These are phyloP conservation scores for Salvelinus sp. DNA, from an alignment of 2,113 vertebrate genomes.

Conservation along the genomic window DNA sequence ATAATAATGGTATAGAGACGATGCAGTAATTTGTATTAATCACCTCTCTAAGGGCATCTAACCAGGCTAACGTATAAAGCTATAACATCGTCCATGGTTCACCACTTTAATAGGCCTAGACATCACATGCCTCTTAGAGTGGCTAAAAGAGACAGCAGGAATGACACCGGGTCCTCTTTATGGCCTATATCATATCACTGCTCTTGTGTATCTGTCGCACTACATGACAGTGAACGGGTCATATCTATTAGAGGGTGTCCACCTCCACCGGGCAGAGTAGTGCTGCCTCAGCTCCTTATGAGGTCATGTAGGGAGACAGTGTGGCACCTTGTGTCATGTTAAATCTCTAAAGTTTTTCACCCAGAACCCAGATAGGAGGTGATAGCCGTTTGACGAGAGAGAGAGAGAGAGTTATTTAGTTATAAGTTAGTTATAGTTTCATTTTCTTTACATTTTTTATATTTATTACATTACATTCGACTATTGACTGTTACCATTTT, in stretches of 20 bases:
- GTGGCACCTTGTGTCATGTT: constrained; percentile 32
- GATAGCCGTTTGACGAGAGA: constrained; percentile 45
- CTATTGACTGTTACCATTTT: no score
- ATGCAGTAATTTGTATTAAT: no score
- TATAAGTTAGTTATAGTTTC: no score
- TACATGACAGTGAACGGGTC: constrained; percentile 28
- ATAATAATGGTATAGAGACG: no score
- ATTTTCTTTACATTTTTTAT: no score
- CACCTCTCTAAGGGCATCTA: no score
- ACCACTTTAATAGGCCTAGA: no score
- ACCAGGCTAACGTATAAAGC: no score
- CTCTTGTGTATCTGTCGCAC: constrained; percentile 8
- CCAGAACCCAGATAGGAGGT: constrained; percentile 33
- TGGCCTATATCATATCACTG: constrained; percentile 4
- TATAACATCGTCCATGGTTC: no score
- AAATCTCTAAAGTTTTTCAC: constrained; percentile 36
- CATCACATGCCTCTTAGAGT: no score
- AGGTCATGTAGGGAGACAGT: constrained; percentile 29
- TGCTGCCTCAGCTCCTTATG: background rate
- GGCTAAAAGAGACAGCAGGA: constrained; percentile 6
- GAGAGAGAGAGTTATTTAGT: no score
- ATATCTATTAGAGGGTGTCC: constrained; percentile 36
- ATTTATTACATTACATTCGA: no score
- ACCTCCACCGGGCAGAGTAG: background rate
- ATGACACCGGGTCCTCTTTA: constrained; percentile 17